Percentiles rank a stretch among this genome's conserved stretches.
Conservation (phyloP, 2,888 invertebrate species). For the Melanchra persicariae region DNA sequence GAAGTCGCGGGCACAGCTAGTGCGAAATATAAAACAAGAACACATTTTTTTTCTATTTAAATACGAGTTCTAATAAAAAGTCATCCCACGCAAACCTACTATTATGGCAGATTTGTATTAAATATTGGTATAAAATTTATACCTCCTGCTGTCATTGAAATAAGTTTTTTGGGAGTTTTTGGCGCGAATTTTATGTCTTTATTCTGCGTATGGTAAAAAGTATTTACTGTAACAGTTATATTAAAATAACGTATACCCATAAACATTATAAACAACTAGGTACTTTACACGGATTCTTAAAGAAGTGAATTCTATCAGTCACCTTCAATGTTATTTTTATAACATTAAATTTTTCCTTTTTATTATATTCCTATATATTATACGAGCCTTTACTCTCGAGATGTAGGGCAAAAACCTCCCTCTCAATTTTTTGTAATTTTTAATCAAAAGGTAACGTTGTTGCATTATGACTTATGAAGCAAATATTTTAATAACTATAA, state of each 20-base stretch:
- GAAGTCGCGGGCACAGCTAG: too few species aligned
- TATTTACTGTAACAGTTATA: not conserved
- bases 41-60: not conserved
- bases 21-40: conserved; percentile 22
- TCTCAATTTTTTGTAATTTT: too few species aligned
- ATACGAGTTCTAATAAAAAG: conserved; percentile 30
- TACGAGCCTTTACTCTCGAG: too few species aligned
- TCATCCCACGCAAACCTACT: conserved; percentile 46
- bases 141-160: conserved; percentile 39
- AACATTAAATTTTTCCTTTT: too few species aligned
- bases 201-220: conserved; percentile 3
- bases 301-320: not conserved
- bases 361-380: too few species aligned
- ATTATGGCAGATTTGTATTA: conserved; percentile 29
- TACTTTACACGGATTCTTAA: not conserved
- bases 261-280: too few species aligned
- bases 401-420: too few species aligned
- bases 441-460: too few species aligned
- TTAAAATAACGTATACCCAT: too few species aligned
- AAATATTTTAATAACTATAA: not conserved
- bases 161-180: conserved; percentile 20
- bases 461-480: too few species aligned
- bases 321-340: too few species aligned
- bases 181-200: not conserved
- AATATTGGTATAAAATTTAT: conserved; percentile 32